These are phyloP conservation scores for Ligdia adustata DNA, from an alignment of 2,888 invertebrate genomes.

Conservation along the genomic window DNA sequence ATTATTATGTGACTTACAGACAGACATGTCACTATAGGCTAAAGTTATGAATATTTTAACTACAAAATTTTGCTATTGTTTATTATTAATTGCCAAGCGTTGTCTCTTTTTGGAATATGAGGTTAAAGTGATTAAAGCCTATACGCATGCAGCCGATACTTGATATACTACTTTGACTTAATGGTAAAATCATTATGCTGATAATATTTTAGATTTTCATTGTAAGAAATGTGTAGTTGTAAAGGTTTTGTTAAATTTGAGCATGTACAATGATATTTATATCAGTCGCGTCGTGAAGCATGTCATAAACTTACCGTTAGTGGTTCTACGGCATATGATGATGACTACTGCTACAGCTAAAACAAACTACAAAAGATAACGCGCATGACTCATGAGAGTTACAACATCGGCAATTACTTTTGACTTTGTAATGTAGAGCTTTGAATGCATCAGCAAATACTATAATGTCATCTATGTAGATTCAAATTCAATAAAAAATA, in stretches of 20 bases:
- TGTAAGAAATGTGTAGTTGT: neutral
- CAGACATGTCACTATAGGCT: too few species aligned
- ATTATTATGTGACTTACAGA: too few species aligned
- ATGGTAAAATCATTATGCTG: too few species aligned
- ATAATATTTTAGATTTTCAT: neutral
- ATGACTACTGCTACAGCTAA: slow-evolving; percentile 66
- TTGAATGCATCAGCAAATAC: too few species aligned
- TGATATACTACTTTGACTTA: neutral
- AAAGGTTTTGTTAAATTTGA: neutral
- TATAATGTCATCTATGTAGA: neutral
- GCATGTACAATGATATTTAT: slow-evolving; percentile 10
- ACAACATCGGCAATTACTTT: slow-evolving; percentile 56
- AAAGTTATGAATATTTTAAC: too few species aligned
- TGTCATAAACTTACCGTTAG: slow-evolving; percentile 52
- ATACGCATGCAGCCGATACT: slow-evolving; percentile 13
- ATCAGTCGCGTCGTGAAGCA: slow-evolving; percentile 25
- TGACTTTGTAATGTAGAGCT: slow-evolving; percentile 4
- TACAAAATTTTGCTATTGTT: neutral
- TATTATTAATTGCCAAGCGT: slow-evolving; percentile 7
- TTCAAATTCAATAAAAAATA: neutral
- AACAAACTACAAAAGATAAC: slow-evolving; percentile 68
- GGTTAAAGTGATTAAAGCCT: slow-evolving; percentile 8
- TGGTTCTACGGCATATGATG: slow-evolving; percentile 52
- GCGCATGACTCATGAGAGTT: slow-evolving; percentile 64
- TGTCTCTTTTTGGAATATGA: slow-evolving; percentile 1